Percentiles rank a stretch among this genome's conserved stretches.
Conservation (phyloP, 2,113 vertebrate genomes). For the Silurus glanis region DNA sequence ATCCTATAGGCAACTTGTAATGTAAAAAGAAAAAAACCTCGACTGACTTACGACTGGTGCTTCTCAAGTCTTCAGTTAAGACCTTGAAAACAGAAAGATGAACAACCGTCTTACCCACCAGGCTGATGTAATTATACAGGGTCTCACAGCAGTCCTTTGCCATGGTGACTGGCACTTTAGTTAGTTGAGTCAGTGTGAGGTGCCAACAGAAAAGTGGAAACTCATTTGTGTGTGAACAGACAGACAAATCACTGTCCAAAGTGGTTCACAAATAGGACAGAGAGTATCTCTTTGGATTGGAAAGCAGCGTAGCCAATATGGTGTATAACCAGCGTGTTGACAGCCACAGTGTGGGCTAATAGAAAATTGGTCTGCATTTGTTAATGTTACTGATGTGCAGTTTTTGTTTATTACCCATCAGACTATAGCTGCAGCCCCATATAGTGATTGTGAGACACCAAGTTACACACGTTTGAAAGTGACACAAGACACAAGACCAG, state of each 20-base stretch:
- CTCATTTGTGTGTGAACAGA: neutral
- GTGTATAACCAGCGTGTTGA: neutral
- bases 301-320: neutral
- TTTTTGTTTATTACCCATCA: neutral
- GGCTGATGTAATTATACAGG: neutral
- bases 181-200: neutral
- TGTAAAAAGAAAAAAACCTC: neutral
- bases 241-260: neutral
- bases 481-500: neutral
- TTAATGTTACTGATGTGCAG: neutral
- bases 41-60: neutral
- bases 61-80: neutral
- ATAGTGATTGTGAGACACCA: neutral
- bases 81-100: neutral
- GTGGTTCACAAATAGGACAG: neutral
- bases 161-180: neutral
- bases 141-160: neutral
- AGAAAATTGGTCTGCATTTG: neutral
- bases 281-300: neutral
- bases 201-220: neutral
- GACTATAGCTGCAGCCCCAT: neutral
- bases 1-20: neutral
- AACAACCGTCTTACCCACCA: neutral
- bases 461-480: neutral
- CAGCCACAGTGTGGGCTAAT: neutral